phyloP scores from a whole-genome alignment of 1,140 invertebrate genomes.

The Chymomyza costata region DNA sequence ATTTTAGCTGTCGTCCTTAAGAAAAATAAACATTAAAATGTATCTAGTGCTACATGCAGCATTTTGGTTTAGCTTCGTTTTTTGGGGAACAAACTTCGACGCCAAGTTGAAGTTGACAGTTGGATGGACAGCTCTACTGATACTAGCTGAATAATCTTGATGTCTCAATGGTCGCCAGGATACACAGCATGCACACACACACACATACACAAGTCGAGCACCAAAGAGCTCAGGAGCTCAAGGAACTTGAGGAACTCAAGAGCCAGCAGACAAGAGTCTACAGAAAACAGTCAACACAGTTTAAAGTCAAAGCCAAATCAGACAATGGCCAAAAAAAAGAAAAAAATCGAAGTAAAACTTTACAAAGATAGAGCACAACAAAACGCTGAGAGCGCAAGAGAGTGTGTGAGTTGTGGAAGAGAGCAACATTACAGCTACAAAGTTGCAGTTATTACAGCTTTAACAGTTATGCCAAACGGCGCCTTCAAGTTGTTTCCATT shows the following conservation, averaged over 20 bases:
- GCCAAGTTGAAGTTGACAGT: constrained; percentile 9
- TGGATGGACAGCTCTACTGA: not conserved
- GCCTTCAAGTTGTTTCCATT: too few relatives aligned
- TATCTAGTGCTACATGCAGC: not conserved
- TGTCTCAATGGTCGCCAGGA: constrained; percentile 22
- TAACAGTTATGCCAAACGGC: too few relatives aligned
- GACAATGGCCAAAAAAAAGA: not conserved
- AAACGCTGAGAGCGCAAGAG: not conserved
- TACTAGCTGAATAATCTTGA: constrained; percentile 14
- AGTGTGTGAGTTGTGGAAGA: not conserved
- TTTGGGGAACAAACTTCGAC: constrained; percentile 20
- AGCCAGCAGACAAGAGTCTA: too few relatives aligned
- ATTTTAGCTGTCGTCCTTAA: constrained; percentile 1
- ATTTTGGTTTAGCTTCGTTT: constrained; percentile 15
- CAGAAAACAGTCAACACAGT: constrained; percentile 7
- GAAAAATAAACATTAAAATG: too few relatives aligned
- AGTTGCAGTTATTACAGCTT: too few relatives aligned
- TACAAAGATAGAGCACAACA: too few relatives aligned
- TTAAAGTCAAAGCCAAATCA: constrained; percentile 21
- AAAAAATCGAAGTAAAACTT: not conserved
- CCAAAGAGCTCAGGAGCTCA: too few relatives aligned
- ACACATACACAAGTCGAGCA: constrained; percentile 3
- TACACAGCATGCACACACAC: not conserved
- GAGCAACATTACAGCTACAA: too few relatives aligned
- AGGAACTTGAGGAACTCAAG: too few relatives aligned